Percentiles rank a stretch among this genome's conserved stretches.
These are phyloP conservation scores for Mythimna loreyi DNA, from an alignment of 2,888 invertebrate species.

Conservation along the genomic window DNA sequence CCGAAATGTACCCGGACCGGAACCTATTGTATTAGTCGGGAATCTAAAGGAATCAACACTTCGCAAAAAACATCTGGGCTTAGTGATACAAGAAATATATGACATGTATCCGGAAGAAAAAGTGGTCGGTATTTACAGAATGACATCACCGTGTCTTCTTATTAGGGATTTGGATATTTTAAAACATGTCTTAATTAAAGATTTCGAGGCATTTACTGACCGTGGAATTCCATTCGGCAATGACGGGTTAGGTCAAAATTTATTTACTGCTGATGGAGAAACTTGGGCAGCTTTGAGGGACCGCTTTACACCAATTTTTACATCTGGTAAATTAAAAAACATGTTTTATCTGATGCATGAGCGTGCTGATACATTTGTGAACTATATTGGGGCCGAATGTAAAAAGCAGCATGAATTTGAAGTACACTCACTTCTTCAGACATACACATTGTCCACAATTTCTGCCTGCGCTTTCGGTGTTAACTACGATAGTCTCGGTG, in stretches of 20 bases:
- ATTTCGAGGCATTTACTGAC: constrained; percentile 75
- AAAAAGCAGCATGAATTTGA: constrained; percentile 63
- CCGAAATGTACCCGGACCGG: constrained; percentile 69
- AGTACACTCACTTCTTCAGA: constrained; percentile 66
- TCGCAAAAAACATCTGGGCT: constrained; percentile 24
- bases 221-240: constrained; percentile 75
- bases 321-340: constrained; percentile 77
- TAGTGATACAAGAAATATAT: constrained; percentile 33
- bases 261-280: constrained; percentile 76
- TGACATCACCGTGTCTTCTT: constrained; percentile 73
- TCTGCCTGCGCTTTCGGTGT: constrained; percentile 74
- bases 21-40: constrained; percentile 73
- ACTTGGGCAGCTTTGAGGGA: constrained; percentile 74
- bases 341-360: constrained; percentile 75
- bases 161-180: constrained; percentile 77
- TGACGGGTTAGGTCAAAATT: constrained; percentile 72
- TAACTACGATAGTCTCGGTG: constrained; percentile 62
- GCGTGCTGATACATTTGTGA: constrained; percentile 68
- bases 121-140: constrained; percentile 76
- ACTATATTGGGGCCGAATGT: constrained; percentile 59
- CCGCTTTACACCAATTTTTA: constrained; percentile 76
- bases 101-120: constrained; percentile 73
- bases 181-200: constrained; percentile 78
- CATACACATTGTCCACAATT: constrained; percentile 71
- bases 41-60: constrained; percentile 66